phyloP scores from a whole-genome alignment of 2,797 vertebrate species.

The Melanotaenia trifasciata region DNA sequence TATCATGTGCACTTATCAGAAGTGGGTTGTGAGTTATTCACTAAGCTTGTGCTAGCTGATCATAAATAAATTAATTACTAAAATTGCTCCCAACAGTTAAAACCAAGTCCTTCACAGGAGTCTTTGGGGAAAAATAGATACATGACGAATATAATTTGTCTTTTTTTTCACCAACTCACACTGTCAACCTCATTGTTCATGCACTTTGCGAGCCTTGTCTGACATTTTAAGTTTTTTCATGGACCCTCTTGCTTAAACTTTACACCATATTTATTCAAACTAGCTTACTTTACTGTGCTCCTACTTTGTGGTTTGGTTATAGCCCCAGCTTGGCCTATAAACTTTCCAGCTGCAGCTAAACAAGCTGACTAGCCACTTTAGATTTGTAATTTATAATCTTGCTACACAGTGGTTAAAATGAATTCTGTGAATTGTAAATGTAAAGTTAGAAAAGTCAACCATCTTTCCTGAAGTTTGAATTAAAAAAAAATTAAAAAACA shows the following conservation, averaged over 20 bases:
- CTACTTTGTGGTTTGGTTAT: neutral
- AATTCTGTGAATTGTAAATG: neutral
- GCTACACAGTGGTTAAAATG: neutral
- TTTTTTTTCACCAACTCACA: neutral
- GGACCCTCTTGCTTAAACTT: neutral
- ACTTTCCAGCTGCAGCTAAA: neutral
- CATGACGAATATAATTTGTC: no score
- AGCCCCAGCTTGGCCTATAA: neutral
- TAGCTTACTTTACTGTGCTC: neutral
- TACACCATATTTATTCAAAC: neutral
- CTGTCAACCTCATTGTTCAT: neutral
- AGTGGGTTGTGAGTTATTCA: neutral
- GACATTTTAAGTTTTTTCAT: neutral
- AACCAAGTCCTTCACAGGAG: neutral
- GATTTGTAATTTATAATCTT: neutral
- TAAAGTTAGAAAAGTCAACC: neutral
- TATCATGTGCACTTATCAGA: slow-evolving; percentile 15
- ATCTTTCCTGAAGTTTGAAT: neutral
- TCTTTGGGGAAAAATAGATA: no score
- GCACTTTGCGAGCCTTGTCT: neutral
- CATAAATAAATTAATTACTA: neutral
- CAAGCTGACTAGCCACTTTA: neutral
- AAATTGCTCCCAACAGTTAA: neutral
- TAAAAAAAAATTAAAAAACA: no score
- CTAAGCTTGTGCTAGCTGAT: neutral